These are phyloP conservation scores for Sula dactylatra DNA, from an alignment of 2,113 vertebrate species.

Conservation along the genomic window DNA sequence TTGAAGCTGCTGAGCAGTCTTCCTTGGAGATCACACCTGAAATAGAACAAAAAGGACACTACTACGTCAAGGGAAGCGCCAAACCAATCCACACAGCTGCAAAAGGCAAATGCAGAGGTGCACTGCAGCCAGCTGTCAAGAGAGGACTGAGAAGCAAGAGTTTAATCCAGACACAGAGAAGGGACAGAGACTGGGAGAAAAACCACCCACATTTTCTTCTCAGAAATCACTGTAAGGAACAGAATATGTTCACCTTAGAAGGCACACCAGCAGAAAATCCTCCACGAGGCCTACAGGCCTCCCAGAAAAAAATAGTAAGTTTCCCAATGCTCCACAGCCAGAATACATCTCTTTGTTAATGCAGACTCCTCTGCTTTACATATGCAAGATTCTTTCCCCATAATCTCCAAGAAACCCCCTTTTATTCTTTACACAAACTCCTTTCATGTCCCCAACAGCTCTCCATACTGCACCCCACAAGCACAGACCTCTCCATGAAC, in stretches of 20 bases:
- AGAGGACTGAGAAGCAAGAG: background rate
- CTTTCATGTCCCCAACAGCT: background rate
- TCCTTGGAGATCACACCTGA: background rate
- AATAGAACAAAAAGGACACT: background rate
- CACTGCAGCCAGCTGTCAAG: background rate
- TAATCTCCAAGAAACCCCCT: background rate
- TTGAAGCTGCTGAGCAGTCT: background rate
- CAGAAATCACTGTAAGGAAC: background rate
- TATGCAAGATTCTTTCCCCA: background rate
- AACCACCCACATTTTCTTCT: background rate
- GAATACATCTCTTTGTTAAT: background rate
- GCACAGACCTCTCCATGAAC: background rate
- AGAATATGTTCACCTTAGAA: background rate
- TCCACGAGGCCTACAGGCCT: background rate
- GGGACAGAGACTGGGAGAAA: background rate
- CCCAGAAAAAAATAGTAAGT: background rate
- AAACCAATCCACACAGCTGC: background rate
- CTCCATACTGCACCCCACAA: background rate
- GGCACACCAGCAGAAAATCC: background rate
- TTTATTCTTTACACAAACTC: background rate
- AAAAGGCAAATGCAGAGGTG: background rate
- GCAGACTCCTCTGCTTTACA: background rate
- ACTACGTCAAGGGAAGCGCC: background rate
- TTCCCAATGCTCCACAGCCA: background rate
- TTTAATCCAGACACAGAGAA: background rate